Conservation (phyloP, 1,140 invertebrate species). For the Leguminivora glycinivorella region DNA sequence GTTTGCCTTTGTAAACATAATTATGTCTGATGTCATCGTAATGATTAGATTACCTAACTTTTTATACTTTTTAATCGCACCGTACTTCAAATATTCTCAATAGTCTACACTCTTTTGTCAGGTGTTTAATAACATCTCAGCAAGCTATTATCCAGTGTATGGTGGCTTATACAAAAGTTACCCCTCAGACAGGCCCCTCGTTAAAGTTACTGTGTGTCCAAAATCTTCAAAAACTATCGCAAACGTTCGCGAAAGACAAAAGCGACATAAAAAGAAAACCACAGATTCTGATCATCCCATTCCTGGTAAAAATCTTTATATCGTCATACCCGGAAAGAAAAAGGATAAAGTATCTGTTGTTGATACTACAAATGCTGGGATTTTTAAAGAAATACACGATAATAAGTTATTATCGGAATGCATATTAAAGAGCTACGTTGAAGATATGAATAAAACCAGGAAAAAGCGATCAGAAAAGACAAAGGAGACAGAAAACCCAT, state of each 20-base stretch:
- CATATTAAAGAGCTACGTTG: not conserved
- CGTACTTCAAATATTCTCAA: too few species aligned
- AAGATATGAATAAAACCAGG: not conserved
- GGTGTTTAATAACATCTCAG: not conserved
- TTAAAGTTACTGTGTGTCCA: constrained; percentile 58
- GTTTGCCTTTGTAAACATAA: too few species aligned
- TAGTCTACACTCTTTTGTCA: not conserved
- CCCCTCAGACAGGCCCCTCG: constrained; percentile 42
- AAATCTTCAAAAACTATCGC: constrained; percentile 42
- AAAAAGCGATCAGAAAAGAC: not conserved
- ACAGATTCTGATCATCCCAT: constrained; percentile 50
- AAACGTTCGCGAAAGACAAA: constrained; percentile 42
- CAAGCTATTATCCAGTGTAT: not conserved
- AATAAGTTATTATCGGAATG: not conserved
- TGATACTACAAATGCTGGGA: not conserved
- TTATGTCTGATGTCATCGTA: too few species aligned
- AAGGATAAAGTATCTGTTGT: constrained; percentile 46
- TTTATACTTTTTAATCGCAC: too few species aligned
- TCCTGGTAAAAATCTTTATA: constrained; percentile 41
- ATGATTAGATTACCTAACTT: too few species aligned
- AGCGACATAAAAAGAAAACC: constrained; percentile 38
- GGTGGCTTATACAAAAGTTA: not conserved
- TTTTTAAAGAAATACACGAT: not conserved
- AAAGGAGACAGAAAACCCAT: not conserved
- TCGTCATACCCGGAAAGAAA: constrained; percentile 40